Percentiles rank a stretch among this genome's conserved stretches.
Evolutionary conservation across 2,797 vertebrate genomes (phyloP).

Genomic region (Rhinophrynus dorsalis): DNA sequence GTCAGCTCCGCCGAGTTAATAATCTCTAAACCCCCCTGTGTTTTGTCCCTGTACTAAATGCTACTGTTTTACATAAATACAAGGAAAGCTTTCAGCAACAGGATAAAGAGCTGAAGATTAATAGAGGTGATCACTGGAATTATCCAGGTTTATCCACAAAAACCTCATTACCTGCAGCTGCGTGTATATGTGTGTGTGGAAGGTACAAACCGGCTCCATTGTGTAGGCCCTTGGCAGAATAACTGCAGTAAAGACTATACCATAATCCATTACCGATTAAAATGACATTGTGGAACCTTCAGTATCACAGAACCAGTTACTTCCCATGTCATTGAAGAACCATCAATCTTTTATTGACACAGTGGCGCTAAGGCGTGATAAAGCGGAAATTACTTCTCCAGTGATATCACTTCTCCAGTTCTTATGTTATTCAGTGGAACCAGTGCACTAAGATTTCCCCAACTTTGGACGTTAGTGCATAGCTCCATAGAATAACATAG

Average conservation of each 20-base stretch:
- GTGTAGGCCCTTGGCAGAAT: not conserved
- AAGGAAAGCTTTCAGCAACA: not conserved
- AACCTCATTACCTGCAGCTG: conserved; percentile 24
- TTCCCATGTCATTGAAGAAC: too few species aligned
- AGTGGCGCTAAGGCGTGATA: too few species aligned
- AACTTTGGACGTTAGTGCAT: too few species aligned
- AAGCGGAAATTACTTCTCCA: too few species aligned
- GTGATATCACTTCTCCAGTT: too few species aligned
- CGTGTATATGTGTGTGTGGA: not conserved
- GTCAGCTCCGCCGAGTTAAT: conserved; percentile 18
- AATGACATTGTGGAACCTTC: too few species aligned
- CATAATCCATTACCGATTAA: too few species aligned
- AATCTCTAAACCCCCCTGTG: conserved; percentile 21
- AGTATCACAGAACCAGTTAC: too few species aligned
- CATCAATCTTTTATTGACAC: too few species aligned
- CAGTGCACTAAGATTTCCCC: too few species aligned
- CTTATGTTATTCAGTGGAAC: too few species aligned
- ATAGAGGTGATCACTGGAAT: conserved; percentile 25
- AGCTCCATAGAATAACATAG: too few species aligned
- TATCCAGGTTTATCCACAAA: conserved; percentile 7
- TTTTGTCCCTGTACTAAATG: conserved; percentile 1
- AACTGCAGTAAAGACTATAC: not conserved
- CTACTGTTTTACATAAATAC: conserved; percentile 35
- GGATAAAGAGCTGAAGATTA: conserved; percentile 33
- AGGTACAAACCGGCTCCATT: conserved; percentile 2